These are phyloP conservation scores for Rhynchomys soricoides DNA, from an alignment of 2,113 vertebrate species.

Conservation along the genomic window DNA sequence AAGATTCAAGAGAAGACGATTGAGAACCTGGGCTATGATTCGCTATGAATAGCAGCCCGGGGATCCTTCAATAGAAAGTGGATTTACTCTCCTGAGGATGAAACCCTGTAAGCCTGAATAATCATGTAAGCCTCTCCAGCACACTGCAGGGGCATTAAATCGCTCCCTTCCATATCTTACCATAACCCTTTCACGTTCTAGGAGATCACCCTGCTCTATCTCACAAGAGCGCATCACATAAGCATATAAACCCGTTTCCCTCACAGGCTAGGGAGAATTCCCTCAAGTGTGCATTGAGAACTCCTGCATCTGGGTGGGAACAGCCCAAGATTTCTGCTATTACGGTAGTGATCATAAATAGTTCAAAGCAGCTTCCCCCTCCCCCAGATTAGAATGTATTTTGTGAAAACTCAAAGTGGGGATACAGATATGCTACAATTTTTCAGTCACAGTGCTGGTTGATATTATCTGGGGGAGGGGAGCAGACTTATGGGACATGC, in stretches of 20 bases:
- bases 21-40: not conserved
- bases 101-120: not conserved
- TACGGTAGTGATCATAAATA: not conserved
- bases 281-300: rapidly evolving
- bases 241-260: not conserved
- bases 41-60: not conserved
- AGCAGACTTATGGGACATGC: not conserved
- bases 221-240: rapidly evolving
- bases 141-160: not conserved
- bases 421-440: no score
- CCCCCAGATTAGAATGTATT: not conserved
- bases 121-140: not conserved
- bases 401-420: constrained; percentile 42
- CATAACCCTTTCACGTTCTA: not conserved
- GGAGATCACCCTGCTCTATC: not conserved
- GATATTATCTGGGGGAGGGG: not conserved
- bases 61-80: constrained; percentile 39
- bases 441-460: not conserved
- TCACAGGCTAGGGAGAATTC: not conserved
- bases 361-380: not conserved
- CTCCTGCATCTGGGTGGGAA: not conserved
- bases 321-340: not conserved
- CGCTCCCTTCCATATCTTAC: not conserved
- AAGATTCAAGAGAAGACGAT: not conserved
- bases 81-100: constrained; percentile 4